Base-by-base conservation (phyloP, 1,140 invertebrate genomes). In the Papilio polyxenes region DNA sequence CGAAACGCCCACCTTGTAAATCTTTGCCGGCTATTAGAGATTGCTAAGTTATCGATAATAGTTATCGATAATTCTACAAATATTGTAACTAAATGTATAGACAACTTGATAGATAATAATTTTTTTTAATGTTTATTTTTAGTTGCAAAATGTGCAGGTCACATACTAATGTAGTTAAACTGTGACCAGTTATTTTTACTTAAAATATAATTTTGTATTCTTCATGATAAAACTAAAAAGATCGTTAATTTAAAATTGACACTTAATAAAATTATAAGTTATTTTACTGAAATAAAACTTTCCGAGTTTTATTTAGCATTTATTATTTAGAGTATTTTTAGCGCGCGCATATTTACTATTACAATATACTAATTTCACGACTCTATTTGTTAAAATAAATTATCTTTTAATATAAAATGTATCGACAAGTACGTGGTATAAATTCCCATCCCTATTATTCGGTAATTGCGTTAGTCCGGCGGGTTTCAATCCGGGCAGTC, bases 1-100 rank as follows among this genome's bases (percentile, higher is more conserved):
- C 80, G 81, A 62, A 84, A 83, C 85, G 83, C 84, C 83, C 84
- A 83, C 83, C 82, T 85, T 84, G 83, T 88, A 89, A 89, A 88
- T 89, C 88, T 87, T 85, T 83, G 48, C 65, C 56, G 40, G 62
- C 31, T 23, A 84, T 78, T 87, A 87, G 84, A 82, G 88, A 76
- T 86, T 51, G 37, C 51, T 13, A 56, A 0, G 75, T 15, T 75
- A 80, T 85, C 84, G 82, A 83, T 81, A 83, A 59, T 59, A 3
- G 6, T 59, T 59, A 59, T 59, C 56, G 56, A 59, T 20, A 59
- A n/a, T n/a, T 59, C 17, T 59, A 72, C 31, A 17, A 7, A 72
- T 72, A 40, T 40, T 72, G 31, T 15, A 37, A 37, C 13, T 4
- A 72, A 31, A 31, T 31, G 23, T 72, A 37, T 72, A 13, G 65